A percentile compares a stretch with the other conserved stretches of the same genome.
These are phyloP conservation scores for Prenolepis imparis DNA, from an alignment of 2,888 invertebrate genomes.

Conservation along the genomic window DNA sequence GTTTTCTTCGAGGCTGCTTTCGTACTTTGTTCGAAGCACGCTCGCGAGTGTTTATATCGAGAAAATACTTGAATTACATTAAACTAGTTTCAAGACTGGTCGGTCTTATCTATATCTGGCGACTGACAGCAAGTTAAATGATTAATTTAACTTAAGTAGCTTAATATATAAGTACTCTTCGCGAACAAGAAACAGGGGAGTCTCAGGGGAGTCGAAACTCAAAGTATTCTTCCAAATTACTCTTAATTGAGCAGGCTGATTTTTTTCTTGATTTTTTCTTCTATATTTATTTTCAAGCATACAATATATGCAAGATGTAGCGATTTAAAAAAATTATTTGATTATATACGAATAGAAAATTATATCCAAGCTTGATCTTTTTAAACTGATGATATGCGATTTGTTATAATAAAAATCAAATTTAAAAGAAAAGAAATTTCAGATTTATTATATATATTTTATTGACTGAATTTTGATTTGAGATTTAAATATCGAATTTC, in stretches of 20 bases:
- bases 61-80: background rate
- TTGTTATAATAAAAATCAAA: background rate
- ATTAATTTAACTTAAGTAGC: constrained; percentile 25
- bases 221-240: background rate
- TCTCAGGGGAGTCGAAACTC: no score
- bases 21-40: background rate
- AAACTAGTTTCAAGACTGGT: constrained; percentile 27
- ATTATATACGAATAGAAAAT: background rate
- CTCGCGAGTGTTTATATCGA: background rate
- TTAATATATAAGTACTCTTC: constrained; percentile 11
- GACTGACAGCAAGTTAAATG: constrained; percentile 52
- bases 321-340: background rate
- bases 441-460: background rate
- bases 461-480: background rate
- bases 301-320: background rate
- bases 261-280: background rate
- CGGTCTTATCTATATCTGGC: constrained; percentile 14
- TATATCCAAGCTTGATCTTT: background rate
- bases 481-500: background rate
- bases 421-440: background rate
- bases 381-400: background rate
- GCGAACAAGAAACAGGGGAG: background rate
- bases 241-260: constrained; percentile 5
- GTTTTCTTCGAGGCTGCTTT: constrained; percentile 3
- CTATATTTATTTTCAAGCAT: background rate